Evolutionary conservation across 2,113 vertebrate species (phyloP), one percentile per base, ranked within the genome.

Genomic region (Poeciliopsis retropinna): DNA sequence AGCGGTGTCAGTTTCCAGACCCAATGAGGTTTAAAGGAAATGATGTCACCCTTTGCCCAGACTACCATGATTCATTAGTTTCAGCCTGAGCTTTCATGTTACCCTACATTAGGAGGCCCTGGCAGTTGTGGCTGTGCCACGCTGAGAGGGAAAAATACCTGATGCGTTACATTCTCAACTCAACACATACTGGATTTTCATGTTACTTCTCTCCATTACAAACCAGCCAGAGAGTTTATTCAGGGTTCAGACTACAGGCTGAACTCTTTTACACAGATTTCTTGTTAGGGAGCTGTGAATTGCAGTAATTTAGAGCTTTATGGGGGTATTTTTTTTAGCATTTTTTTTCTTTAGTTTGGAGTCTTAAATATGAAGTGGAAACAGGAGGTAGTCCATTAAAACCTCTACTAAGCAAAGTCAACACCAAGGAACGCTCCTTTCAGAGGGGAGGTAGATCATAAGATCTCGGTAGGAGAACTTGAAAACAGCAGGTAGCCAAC

Each of bases 11-110:
- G 75, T 87, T 90, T 91, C 87, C 90, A 86, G 70, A 75, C 78
- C 76, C 31, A 70, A 70, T 79, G 82, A 76, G 70, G 76, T 67
- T 73, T 28, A 75, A 64, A 74, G 88, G 89, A 92, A 87, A 88
- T 90, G 78, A 92, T 87, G 87, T 93, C 89, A 91, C 28, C 80
- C 44, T n/a, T 65, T 37, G 44, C 74, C 85, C 78, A 87, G 88
- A 86, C 90, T 72, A 84, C 79, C 80, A 80, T 90, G 88, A 91
- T 76, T 88, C 88, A 90, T 88, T 83, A 73, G 76, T 79, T 81
- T 88, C 73, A 75, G 69, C 19, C 78, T 47, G 62, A n/a, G 54
- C 67, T 77, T 63, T 82, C 71, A 82, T 72, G 37, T 62, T 76
- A 70, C 66, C 81, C 79, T 73, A 64, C 78, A 78, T 85, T 86